phyloP scores from a whole-genome alignment of 2,888 invertebrate genomes.

The Morinoia aosen region DNA sequence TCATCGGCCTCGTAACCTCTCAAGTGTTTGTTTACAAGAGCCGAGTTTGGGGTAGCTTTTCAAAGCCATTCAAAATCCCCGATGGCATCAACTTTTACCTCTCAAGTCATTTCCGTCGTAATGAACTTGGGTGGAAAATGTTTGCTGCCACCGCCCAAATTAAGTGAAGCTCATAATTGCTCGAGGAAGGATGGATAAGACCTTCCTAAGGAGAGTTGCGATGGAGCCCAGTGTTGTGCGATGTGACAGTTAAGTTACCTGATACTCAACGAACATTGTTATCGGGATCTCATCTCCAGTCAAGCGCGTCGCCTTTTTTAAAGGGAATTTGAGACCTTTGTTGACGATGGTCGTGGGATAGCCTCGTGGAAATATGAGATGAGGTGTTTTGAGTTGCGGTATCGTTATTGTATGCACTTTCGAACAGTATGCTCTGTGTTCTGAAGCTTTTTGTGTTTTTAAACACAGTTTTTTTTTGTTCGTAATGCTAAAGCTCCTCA shows the following conservation, averaged over 20 bases:
- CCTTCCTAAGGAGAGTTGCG: not conserved
- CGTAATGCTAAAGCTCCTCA: too few species aligned
- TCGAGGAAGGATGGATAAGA: not conserved
- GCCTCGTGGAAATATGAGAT: too few species aligned
- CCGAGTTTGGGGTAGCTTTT: not conserved
- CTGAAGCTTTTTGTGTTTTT: too few species aligned
- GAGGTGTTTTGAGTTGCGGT: too few species aligned
- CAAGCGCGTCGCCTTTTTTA: not conserved
- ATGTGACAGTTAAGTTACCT: not conserved
- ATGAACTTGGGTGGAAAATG: slow-evolving; percentile 36
- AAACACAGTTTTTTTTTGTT: too few species aligned
- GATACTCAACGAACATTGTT: not conserved
- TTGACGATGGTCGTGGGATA: too few species aligned
- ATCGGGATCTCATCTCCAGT: not conserved
- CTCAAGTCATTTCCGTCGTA: slow-evolving; percentile 31
- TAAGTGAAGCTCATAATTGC: slow-evolving; percentile 45
- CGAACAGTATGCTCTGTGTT: too few species aligned
- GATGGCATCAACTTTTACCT: slow-evolving; percentile 1
- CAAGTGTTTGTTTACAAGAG: slow-evolving; percentile 17
- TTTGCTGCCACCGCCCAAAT: not conserved
- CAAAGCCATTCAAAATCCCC: slow-evolving; percentile 35
- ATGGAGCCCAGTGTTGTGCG: not conserved
- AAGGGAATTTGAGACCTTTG: too few species aligned
- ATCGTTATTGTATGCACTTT: too few species aligned
- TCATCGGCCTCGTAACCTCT: slow-evolving; percentile 1